Evolutionary conservation across 2,113 vertebrate species (phyloP), one percentile per base, ranked within the genome.

Genomic region (Triplophysa siluroides): DNA sequence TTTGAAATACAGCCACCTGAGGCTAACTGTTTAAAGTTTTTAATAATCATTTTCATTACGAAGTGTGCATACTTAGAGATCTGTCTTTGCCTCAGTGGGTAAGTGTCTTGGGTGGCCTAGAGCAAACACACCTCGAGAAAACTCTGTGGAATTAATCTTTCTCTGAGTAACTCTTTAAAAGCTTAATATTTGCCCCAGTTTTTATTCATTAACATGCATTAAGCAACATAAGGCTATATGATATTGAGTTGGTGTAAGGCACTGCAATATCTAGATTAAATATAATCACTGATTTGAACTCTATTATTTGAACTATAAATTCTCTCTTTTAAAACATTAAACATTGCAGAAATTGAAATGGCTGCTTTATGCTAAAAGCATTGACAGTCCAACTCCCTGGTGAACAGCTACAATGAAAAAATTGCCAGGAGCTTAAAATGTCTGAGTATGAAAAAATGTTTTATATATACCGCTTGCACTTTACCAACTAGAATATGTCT

Each of bases 21-120:
- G 75, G 75, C 24, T 19, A 66, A 38, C 43, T 66, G 11, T 29
- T 54, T 77, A 52, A 65, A 77, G 45, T 29, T 77, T 77, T 77
- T 77, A 77, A 65, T 77, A 77, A 77, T 65, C 61, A 77, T 77
- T 77, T 77, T 54, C 75, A 77, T 77, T 65, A 77, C 65, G 43
- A 77, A 77, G 45, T 54, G 75, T 65, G 24, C 45, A 38, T 19
- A 77, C 62, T 38, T 45, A 52, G 50, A 58, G 19, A 19, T 19
- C 24, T 65, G 45, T 45, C 74, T 76, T 65, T 64, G 74, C 61
- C 65, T 76, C 74, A 65, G 26, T 52, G 60, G 18, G 33, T 65
- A 76, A 52, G 19, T 76, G 74, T 26, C 74, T 65, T 76, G 45
- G 74, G 74, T 76, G 26, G 18, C 45, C 43, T 19, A 50, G 14